Base-by-base conservation (phyloP, 2,113 vertebrate species). In the Protobothrops mucrosquamatus region DNA sequence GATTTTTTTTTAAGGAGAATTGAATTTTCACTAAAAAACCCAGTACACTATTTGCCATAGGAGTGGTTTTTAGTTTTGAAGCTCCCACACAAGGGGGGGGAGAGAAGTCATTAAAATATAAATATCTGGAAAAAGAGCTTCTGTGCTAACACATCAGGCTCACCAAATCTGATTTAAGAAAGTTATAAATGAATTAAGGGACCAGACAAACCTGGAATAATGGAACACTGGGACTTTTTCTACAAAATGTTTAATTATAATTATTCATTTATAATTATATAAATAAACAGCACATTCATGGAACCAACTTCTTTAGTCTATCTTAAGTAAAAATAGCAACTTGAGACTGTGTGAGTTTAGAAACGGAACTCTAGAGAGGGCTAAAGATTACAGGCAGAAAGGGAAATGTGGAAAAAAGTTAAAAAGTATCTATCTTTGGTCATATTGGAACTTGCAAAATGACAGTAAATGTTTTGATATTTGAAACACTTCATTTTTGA, bases 61-160 rank as follows among this genome's bases (percentile, higher is more conserved):
- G 23, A 54, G 39, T 91, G 59, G 24, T 88, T 96, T 94, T 89
- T 61, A 94, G 90, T 24, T 0, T 57, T 59, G 15, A 7, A 14
- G 1, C 0, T 12, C 81, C 93, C 88, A 74, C 0, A 0, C 2
- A 14, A 26, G 61, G 94, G 51, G 51, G 89, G 69, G 48, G 1
- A 1, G 9, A 51, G 90, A 91, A 91, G 88, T 85, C 86, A 54
- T 87, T 93, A 87, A 92, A 92, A 81, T 81, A 59, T 92, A 59
- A 89, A 90, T 55, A 74, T 39, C 55, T 89, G 69, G 74, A 23
- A 86, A 92, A 85, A 85, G 29, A 55, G 24, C 46, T 61, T 89
- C 48, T 64, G 48, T 89, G 34, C 85, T 88, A 59, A 91, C 34
- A 91, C 34, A 81, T 81, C 34, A 93, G 26, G 26, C 24, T 24